Percentiles rank a stretch among this genome's conserved stretches.
phyloP scores from a whole-genome alignment of 2,113 vertebrate genomes.

The Platichthys stellatus region DNA sequence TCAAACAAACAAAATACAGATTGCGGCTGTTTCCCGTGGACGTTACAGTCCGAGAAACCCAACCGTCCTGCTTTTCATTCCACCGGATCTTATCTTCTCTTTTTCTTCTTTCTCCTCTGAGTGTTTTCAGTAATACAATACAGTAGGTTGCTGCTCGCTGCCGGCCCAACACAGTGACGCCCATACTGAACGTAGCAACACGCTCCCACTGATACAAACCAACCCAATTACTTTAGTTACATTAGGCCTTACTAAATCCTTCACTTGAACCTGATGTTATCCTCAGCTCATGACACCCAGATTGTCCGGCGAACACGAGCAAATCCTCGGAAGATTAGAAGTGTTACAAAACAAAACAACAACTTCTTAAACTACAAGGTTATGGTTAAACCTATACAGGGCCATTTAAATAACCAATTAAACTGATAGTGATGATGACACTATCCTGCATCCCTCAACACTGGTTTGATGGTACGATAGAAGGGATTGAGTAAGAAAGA shows the following conservation, averaged over 20 bases:
- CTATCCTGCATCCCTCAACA: background rate
- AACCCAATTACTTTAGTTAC: constrained; percentile 50
- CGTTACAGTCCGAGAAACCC: background rate
- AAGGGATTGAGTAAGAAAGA: constrained; percentile 5
- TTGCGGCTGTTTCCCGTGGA: background rate
- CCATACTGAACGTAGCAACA: background rate
- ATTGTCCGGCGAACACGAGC: background rate
- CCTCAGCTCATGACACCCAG: constrained; percentile 28
- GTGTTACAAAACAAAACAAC: background rate
- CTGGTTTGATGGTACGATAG: constrained; percentile 12
- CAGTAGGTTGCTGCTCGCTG: background rate
- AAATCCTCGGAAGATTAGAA: constrained; percentile 14
- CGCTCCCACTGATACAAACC: constrained; percentile 20
- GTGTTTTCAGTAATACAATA: constrained; percentile 25
- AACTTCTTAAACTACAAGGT: background rate
- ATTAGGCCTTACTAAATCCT: constrained; percentile 39
- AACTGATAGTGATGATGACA: background rate
- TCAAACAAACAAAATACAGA: background rate
- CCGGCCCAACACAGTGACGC: too few species aligned
- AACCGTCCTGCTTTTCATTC: background rate
- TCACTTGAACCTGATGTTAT: constrained; percentile 43
- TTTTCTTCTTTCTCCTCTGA: background rate
- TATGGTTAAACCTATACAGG: too few species aligned
- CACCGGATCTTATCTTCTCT: constrained; percentile 12
- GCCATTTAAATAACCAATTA: background rate